Evolutionary conservation across 2,888 invertebrate genomes (phyloP).

Genomic region (Mesorhabditis sp.): DNA sequence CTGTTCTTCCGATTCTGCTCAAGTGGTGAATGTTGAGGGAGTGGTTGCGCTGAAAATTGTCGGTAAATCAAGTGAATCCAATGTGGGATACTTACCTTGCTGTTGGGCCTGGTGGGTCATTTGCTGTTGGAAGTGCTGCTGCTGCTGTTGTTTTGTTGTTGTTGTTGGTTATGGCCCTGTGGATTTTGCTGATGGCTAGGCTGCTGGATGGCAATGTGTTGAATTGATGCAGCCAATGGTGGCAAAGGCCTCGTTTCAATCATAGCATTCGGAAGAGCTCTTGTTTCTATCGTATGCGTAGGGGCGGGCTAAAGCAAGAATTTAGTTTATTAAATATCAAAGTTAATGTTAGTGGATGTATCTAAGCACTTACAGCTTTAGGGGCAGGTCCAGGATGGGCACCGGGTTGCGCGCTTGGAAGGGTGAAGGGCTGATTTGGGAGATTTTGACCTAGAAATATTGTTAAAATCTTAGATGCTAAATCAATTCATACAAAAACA

Average conservation of each 20-base stretch:
- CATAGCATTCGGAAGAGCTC: background rate
- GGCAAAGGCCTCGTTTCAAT: background rate
- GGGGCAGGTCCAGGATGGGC: background rate
- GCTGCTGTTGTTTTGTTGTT: background rate
- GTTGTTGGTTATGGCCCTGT: background rate
- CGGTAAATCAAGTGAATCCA: no score
- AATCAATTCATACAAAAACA: no score
- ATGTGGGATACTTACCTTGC: no score
- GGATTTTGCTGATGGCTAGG: background rate
- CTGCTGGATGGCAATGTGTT: background rate
- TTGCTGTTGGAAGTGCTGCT: conserved; percentile 1
- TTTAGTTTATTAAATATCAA: background rate
- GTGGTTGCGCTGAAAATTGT: no score
- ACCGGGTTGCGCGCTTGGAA: background rate
- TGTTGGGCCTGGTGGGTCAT: background rate
- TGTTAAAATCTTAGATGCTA: background rate
- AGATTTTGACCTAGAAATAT: background rate
- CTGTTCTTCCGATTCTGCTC: no score
- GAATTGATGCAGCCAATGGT: background rate
- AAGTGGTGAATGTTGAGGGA: no score
- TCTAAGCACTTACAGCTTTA: background rate
- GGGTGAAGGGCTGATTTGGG: background rate
- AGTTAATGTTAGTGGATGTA: background rate
- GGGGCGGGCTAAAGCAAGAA: background rate
- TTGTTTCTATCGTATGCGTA: background rate